Evolutionary conservation across 2,113 vertebrate genomes (phyloP).

Genomic region (Steatornis caripensis): DNA sequence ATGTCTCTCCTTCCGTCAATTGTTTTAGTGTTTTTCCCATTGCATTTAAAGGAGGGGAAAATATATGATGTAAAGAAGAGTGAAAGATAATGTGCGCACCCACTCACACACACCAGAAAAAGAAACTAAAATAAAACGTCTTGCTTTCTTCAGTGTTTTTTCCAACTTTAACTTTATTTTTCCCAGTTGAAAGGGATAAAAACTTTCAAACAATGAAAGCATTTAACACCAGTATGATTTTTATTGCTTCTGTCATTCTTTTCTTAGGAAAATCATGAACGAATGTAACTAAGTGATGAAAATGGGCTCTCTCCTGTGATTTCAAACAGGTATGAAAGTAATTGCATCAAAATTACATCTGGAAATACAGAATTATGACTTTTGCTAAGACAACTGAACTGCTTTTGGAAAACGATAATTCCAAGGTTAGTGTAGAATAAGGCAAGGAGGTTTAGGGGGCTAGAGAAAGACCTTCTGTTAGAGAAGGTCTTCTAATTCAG

Average conservation of each 20-base stretch:
- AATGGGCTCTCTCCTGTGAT: neutral
- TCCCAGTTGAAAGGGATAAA: neutral
- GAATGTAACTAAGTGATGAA: neutral
- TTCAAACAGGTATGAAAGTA: neutral
- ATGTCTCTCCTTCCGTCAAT: neutral
- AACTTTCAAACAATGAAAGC: neutral
- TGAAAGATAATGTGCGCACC: neutral
- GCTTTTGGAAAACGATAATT: neutral
- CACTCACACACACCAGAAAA: neutral
- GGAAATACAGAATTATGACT: neutral
- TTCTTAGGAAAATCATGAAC: neutral
- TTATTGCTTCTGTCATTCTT: neutral
- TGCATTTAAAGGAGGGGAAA: neutral
- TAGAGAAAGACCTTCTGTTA: neutral
- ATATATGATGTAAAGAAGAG: neutral
- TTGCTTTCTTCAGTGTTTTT: neutral
- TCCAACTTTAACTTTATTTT: neutral
- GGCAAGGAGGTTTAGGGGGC: neutral
- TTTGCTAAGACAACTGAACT: neutral
- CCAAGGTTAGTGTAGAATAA: neutral
- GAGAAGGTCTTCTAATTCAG: neutral
- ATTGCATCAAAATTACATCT: neutral
- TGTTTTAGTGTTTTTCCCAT: neutral
- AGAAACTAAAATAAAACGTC: neutral
- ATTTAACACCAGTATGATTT: neutral